Evolutionary conservation across 2,888 invertebrate genomes (phyloP).

Genomic region (Cepaea hortensis): DNA sequence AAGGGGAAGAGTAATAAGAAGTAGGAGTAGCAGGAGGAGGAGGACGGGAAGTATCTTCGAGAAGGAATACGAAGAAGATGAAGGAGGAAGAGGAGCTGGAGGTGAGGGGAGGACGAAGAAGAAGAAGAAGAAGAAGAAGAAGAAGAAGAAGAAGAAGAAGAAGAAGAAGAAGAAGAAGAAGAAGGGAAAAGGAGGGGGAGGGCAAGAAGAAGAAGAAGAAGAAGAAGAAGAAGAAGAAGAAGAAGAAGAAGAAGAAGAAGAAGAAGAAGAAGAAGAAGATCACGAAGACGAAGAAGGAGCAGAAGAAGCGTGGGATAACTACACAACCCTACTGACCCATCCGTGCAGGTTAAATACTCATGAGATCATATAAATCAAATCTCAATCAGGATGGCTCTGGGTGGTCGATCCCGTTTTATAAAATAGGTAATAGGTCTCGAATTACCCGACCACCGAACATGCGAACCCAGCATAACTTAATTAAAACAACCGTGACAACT

Average conservation of each 20-base stretch:
- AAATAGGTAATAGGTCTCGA: too few relatives aligned
- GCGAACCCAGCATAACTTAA: too few relatives aligned
- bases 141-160: neutral
- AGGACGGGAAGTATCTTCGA: neutral
- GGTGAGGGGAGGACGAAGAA: neutral
- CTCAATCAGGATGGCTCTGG: too few relatives aligned
- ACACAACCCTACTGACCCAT: too few relatives aligned
- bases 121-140: conserved; percentile 11
- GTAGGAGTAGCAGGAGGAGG: too few relatives aligned
- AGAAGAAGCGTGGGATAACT: neutral
- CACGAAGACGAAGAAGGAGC: neutral
- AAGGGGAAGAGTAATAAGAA: too few relatives aligned
- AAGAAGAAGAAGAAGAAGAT: neutral
- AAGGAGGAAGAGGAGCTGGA: too few relatives aligned
- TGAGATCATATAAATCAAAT: too few relatives aligned
- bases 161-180: neutral
- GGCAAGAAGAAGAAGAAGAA: neutral
- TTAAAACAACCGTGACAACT: too few relatives aligned
- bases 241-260: neutral
- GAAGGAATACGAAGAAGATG: neutral
- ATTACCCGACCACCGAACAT: too few relatives aligned
- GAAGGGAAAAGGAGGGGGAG: neutral
- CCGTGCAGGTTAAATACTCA: too few relatives aligned
- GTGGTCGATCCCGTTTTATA: too few relatives aligned
- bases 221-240: neutral